Conservation (phyloP, 2,888 invertebrate species). For the Sphinx pinastri region DNA sequence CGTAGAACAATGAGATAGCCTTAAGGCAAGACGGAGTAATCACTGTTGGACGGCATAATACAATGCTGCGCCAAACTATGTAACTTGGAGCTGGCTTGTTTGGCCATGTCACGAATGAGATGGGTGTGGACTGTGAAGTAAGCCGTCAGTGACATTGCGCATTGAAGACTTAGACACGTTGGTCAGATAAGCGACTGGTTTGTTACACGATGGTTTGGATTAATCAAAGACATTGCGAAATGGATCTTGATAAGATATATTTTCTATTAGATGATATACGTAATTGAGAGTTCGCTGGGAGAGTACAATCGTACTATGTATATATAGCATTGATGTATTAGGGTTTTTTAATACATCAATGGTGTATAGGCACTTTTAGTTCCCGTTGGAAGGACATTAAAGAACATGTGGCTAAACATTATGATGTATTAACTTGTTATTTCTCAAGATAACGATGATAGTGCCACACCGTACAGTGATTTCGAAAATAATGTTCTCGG, state of each 20-base stretch:
- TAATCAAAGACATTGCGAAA: neutral
- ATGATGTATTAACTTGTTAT: too few species aligned
- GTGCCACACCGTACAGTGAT: too few species aligned
- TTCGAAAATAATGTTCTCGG: too few species aligned
- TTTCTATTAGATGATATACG: too few species aligned
- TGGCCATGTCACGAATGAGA: slow-evolving; percentile 45
- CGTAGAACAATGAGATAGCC: slow-evolving; percentile 23
- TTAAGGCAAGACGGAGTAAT: slow-evolving; percentile 26
- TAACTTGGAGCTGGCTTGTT: slow-evolving; percentile 42
- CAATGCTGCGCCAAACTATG: slow-evolving; percentile 41
- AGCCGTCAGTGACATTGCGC: slow-evolving; percentile 33
- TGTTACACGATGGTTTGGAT: neutral
- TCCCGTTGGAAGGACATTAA: too few species aligned
- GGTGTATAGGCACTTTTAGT: too few species aligned
- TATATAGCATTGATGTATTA: too few species aligned
- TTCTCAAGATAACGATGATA: too few species aligned
- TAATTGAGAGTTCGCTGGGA: too few species aligned
- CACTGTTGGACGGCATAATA: slow-evolving; percentile 31
- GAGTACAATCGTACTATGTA: too few species aligned
- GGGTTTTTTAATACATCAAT: too few species aligned
- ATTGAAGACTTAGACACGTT: slow-evolving; percentile 24
- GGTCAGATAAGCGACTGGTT: neutral
- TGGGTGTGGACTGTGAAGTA: slow-evolving; percentile 34
- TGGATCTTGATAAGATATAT: neutral
- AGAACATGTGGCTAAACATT: too few species aligned